Percentiles rank a stretch among this genome's conserved stretches.
Evolutionary conservation across 1,140 invertebrate species (phyloP).

Genomic region (Eumaeus atala): DNA sequence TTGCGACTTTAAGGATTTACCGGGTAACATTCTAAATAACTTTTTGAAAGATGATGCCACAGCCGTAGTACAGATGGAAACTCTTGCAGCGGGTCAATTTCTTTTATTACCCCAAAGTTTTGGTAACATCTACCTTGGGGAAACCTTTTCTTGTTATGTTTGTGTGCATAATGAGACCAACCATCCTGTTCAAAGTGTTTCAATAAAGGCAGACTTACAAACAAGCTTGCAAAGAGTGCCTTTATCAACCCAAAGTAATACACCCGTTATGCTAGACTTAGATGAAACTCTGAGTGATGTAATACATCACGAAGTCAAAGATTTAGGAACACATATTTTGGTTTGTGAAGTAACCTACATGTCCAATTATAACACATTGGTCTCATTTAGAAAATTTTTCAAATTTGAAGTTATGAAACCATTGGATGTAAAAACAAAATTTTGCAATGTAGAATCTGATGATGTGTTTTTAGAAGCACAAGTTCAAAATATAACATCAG

Average conservation of each 20-base stretch:
- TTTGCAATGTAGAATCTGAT: conserved; percentile 97
- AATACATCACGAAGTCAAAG: conserved; percentile 98
- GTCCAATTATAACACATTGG: conserved; percentile 80
- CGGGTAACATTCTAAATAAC: conserved; percentile 84
- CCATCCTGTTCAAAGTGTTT: conserved; percentile 86
- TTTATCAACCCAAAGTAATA: conserved; percentile 78
- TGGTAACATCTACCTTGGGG: conserved; percentile 89
- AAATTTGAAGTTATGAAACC: conserved; percentile 99
- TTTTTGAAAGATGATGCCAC: conserved; percentile 86
- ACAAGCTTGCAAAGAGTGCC: conserved; percentile 90
- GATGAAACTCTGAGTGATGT: conserved; percentile 94
- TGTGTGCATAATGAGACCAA: conserved; percentile 96
- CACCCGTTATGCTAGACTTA: conserved; percentile 81
- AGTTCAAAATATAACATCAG: conserved; percentile 94
- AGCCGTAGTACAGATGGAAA: conserved; percentile 85
- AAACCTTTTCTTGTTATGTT: conserved; percentile 98
- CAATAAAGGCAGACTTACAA: conserved; percentile 93
- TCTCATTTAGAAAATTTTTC: conserved; percentile 95
- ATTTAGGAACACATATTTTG: conserved; percentile 97
- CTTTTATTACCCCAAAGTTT: conserved; percentile 96
- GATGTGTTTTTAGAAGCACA: conserved; percentile 98
- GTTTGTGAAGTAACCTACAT: conserved; percentile 97
- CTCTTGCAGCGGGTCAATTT: conserved; percentile 89
- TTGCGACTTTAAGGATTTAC: conserved; percentile 89
- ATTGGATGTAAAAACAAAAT: conserved; percentile 98